Conservation (phyloP, 2,888 invertebrate genomes). For the Cinara cedri region DNA sequence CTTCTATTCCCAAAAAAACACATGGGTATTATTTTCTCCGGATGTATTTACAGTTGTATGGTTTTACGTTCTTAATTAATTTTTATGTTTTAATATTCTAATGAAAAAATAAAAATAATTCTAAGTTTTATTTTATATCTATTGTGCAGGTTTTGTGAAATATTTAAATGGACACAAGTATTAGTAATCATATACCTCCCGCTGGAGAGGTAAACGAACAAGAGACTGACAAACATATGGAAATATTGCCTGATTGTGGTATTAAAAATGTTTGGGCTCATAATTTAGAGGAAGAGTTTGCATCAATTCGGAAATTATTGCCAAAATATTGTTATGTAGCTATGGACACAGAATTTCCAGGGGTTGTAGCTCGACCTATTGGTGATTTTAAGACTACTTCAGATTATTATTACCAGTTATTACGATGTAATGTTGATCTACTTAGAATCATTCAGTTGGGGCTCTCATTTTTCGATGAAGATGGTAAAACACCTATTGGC, state of each 20-base stretch:
- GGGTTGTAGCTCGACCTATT: constrained; percentile 94
- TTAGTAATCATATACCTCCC: constrained; percentile 45
- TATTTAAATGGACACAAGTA: constrained; percentile 29
- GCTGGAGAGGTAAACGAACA: constrained; percentile 30
- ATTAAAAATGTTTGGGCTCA: constrained; percentile 98
- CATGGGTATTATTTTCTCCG: too few relatives aligned
- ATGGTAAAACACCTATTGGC: constrained; percentile 90
- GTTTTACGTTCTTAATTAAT: too few relatives aligned
- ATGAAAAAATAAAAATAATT: constrained; percentile 43
- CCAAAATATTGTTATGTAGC: constrained; percentile 70
- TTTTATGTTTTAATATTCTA: too few relatives aligned
- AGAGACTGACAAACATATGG: constrained; percentile 37
- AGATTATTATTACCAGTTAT: constrained; percentile 91
- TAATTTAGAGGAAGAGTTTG: constrained; percentile 96
- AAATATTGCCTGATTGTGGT: constrained; percentile 73
- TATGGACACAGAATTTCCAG: constrained; percentile 98
- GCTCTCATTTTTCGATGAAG: constrained; percentile 96
- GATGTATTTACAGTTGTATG: too few relatives aligned
- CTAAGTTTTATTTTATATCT: constrained; percentile 33
- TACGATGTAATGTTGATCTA: constrained; percentile 97
- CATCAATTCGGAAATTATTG: constrained; percentile 81
- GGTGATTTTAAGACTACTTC: constrained; percentile 92
- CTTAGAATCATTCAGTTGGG: constrained; percentile 96
- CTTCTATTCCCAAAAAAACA: too few relatives aligned
- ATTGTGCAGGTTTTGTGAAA: constrained; percentile 21